Evolutionary conservation across 1,140 invertebrate genomes (phyloP).

Genomic region (Aricia agestis): DNA sequence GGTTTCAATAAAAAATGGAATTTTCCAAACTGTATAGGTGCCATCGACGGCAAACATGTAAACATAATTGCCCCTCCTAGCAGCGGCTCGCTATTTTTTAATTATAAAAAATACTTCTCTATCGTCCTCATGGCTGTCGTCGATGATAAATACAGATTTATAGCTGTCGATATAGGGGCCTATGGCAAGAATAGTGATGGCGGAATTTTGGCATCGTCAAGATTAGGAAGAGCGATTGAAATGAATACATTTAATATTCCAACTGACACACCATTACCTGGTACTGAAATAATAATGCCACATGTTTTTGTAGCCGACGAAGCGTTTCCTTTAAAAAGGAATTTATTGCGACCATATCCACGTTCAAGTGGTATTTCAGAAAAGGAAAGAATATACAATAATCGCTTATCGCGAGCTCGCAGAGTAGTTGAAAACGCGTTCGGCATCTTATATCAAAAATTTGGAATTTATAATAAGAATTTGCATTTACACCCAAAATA

Average conservation of each 20-base stretch:
- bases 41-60: constrained; percentile 26
- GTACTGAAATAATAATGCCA: constrained; percentile 31
- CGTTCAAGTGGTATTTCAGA: constrained; percentile 28
- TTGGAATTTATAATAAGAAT: constrained; percentile 28
- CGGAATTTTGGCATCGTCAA: constrained; percentile 25
- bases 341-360: constrained; percentile 32
- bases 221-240: constrained; percentile 23
- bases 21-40: constrained; percentile 27
- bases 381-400: constrained; percentile 24
- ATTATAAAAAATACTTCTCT: constrained; percentile 26
- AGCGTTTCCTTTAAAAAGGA: constrained; percentile 51
- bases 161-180: constrained; percentile 24
- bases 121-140: constrained; percentile 29
- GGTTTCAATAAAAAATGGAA: constrained; percentile 20
- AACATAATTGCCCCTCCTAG: constrained; percentile 21
- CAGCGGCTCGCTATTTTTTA: constrained; percentile 22
- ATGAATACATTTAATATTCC: constrained; percentile 26
- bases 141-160: constrained; percentile 30
- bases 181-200: constrained; percentile 30
- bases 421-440: constrained; percentile 30
- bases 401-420: constrained; percentile 28
- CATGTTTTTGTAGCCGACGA: constrained; percentile 67
- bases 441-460: constrained; percentile 30
- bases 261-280: constrained; percentile 25
- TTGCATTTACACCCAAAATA: constrained; percentile 23